A percentile compares a stretch with the other conserved stretches of the same genome.
phyloP scores from a whole-genome alignment of 35 echinoderm and acorn worm species.

The Nesometra sesokonis region DNA sequence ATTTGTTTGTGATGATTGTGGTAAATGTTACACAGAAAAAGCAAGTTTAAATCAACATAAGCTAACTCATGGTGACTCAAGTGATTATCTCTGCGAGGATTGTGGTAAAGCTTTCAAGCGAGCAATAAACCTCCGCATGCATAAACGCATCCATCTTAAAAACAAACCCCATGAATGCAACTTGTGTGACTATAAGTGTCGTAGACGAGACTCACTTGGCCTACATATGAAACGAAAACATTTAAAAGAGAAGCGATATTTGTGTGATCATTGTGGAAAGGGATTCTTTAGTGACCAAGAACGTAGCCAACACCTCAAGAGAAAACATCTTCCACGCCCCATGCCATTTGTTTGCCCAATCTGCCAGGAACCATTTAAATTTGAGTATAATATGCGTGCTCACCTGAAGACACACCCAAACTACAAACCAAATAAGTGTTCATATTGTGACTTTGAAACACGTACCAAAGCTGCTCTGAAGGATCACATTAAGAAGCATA shows the following conservation, averaged over 20 bases:
- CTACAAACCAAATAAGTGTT: conserved; percentile 57
- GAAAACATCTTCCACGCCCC: conserved; percentile 40
- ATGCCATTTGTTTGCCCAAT: conserved; percentile 51
- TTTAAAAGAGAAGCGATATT: conserved; percentile 27
- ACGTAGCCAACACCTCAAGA: conserved; percentile 21
- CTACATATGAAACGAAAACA: conserved; percentile 64
- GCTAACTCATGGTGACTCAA: not conserved
- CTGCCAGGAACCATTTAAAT: conserved; percentile 45
- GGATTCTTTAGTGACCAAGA: conserved; percentile 64
- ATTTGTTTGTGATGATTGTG: not conserved
- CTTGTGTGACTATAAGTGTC: conserved; percentile 41
- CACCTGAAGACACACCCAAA: conserved; percentile 69
- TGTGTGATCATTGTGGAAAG: conserved; percentile 60
- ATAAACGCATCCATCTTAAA: not conserved
- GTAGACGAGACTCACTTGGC: conserved; percentile 37
- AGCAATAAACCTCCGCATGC: not conserved
- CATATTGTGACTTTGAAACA: conserved; percentile 48
- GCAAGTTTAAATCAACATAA: conserved; percentile 1
- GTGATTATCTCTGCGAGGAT: not conserved
- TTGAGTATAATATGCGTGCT: conserved; percentile 51
- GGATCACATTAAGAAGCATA: conserved; percentile 53
- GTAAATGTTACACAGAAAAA: not conserved
- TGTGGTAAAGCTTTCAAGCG: not conserved
- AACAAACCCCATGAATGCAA: not conserved
- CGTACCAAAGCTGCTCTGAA: conserved; percentile 37